These are phyloP conservation scores for Tolypeutes matacus DNA, from an alignment of 2,797 vertebrate genomes.

Conservation along the genomic window DNA sequence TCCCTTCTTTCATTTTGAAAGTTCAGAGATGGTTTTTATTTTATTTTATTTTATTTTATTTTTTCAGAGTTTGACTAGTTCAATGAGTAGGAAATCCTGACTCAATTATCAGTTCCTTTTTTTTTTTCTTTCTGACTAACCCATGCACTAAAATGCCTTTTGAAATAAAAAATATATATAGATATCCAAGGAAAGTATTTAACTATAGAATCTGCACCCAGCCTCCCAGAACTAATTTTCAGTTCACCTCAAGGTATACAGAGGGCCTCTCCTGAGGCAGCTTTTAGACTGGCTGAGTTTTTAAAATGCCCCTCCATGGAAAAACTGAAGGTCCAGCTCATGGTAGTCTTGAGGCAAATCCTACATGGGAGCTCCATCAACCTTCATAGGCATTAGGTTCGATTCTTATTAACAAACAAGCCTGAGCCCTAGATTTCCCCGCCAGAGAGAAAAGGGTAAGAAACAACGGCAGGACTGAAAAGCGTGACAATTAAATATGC, in stretches of 20 bases:
- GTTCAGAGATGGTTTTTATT: too few relatives aligned
- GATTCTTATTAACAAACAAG: neutral
- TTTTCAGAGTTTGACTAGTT: neutral
- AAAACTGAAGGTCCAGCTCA: neutral
- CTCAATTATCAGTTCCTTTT: neutral
- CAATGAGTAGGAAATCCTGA: neutral
- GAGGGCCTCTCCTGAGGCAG: neutral
- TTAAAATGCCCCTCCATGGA: neutral
- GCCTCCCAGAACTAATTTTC: neutral
- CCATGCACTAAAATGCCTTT: neutral
- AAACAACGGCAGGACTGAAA: neutral
- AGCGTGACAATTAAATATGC: neutral
- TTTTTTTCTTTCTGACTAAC: neutral
- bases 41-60: too few relatives aligned
- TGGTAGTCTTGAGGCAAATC: neutral
- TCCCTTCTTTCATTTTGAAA: neutral
- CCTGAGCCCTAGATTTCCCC: neutral
- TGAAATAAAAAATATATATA: neutral
- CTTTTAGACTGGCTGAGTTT: neutral
- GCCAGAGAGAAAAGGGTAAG: neutral
- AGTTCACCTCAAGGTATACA: neutral
- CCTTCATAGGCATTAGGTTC: neutral
- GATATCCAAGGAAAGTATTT: neutral
- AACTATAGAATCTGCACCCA: neutral
- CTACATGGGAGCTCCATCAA: neutral